Base-by-base conservation (phyloP, 2,888 invertebrate genomes). In the Seladonia tumulorum region DNA sequence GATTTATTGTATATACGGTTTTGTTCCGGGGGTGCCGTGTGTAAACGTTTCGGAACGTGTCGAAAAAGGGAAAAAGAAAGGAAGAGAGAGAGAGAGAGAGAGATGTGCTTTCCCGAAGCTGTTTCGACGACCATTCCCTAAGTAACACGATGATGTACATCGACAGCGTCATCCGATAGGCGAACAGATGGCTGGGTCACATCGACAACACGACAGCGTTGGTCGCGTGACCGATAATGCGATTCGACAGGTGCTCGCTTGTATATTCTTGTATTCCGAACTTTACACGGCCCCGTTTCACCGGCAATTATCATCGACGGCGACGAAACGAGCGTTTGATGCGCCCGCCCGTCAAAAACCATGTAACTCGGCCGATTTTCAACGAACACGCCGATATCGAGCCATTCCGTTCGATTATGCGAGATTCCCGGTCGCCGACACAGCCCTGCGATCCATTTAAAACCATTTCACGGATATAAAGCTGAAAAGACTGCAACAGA, bases 201-300 rank as follows among this genome's bases (percentile, higher is more conserved):
- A 76, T 83, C 84, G 84, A 79, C 77, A 87, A 79, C 83, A 78
- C 73, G 57, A 85, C 72, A 42, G 49, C 71, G 81, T 77, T 47
- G 66, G 73, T 85, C 74, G 75, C 81, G 83, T 86, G 90, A 81
- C 82, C 80, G 86, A 90, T 90, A 90, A 90, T 90, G 81, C 84
- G 87, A 89, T 90, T 86, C 90, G 90, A 90, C 87, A 87, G 90
- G 82, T 87, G 88, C 87, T 85, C 87, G 47, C 82, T 82, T 82
- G 81, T 81, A 78, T 83, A 89, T 87, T 90, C 90, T 90, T 84
- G 85, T 79, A 83, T 89, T 89, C 71, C 10, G 73, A 85, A 89
- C 79, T 86, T 88, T 88, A 84, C 83, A 83, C 85, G 87, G 80
- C 83, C 85, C 83, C 87, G 81, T 86, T 90, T 84, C 80, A 81